Conservation (phyloP, 2,113 vertebrate genomes). For the Coturnix japonica region DNA sequence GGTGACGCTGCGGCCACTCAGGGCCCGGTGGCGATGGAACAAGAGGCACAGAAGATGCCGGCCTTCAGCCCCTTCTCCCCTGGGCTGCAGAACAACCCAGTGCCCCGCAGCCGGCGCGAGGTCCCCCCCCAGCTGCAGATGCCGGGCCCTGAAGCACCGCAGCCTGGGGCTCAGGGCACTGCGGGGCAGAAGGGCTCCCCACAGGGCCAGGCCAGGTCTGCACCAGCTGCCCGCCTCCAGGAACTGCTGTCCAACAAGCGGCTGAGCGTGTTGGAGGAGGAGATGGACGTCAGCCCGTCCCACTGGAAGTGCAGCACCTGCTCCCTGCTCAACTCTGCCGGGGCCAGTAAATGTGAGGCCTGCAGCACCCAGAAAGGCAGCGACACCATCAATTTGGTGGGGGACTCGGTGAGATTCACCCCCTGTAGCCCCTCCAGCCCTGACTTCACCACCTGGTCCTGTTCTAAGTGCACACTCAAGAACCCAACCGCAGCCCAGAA, state of each 20-base stretch:
- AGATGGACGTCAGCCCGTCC: constrained; percentile 73
- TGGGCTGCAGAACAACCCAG: constrained; percentile 92
- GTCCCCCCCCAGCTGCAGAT: constrained; percentile 88
- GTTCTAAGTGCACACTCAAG: constrained; percentile 93
- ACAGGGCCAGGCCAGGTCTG: constrained; percentile 66
- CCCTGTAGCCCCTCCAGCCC: constrained; percentile 93
- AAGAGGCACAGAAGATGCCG: constrained; percentile 65
- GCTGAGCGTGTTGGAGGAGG: constrained; percentile 90
- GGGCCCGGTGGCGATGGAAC: constrained; percentile 73
- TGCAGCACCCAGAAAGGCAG: constrained; percentile 76
- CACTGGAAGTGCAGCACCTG: constrained; percentile 88
- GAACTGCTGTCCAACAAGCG: constrained; percentile 86
- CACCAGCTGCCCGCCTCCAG: constrained; percentile 62
- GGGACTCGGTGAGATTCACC: constrained; percentile 91
- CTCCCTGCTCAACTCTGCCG: constrained; percentile 69
- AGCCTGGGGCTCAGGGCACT: constrained; percentile 39
- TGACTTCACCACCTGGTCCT: constrained; percentile 95
- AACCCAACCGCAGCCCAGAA: constrained; percentile 87
- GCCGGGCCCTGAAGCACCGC: constrained; percentile 76
- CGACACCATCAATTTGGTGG: constrained; percentile 88
- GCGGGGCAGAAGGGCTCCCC: constrained; percentile 76
- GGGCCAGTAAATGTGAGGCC: constrained; percentile 78
- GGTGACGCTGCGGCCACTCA: constrained; percentile 75
- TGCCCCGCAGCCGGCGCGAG: constrained; percentile 93
- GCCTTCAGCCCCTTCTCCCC: constrained; percentile 84